Evolutionary conservation across 1,140 invertebrate genomes (phyloP).

Genomic region (Ostrea edulis): DNA sequence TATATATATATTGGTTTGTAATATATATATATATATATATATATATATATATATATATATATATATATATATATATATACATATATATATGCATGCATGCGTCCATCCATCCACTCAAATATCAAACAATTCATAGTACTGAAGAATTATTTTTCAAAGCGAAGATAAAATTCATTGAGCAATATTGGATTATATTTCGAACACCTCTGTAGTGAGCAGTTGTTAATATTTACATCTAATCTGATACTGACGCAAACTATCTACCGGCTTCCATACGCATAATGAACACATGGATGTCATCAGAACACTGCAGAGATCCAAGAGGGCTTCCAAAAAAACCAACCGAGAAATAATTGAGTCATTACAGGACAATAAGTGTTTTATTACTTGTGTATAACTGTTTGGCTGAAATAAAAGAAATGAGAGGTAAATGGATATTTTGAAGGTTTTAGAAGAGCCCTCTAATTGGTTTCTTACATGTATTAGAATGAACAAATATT

Average conservation of each 20-base stretch:
- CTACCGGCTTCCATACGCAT: neutral
- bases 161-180: neutral
- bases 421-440: neutral
- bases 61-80: too few species aligned
- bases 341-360: neutral
- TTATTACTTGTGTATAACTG: neutral
- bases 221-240: constrained; percentile 33
- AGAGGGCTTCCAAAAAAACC: neutral
- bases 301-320: neutral
- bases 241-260: constrained; percentile 6
- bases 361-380: neutral
- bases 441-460: neutral
- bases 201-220: constrained; percentile 23
- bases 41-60: too few species aligned
- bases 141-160: neutral
- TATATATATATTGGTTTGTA: too few species aligned
- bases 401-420: neutral
- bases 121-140: neutral
- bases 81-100: too few species aligned
- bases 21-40: too few species aligned
- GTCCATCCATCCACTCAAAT: too few species aligned
- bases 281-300: constrained; percentile 10
- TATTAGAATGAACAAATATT: too few species aligned
- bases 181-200: neutral
- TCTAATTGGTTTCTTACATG: too few species aligned